Evolutionary conservation across 2,113 vertebrate genomes (phyloP).

Genomic region (Gymnocephalus cernua): DNA sequence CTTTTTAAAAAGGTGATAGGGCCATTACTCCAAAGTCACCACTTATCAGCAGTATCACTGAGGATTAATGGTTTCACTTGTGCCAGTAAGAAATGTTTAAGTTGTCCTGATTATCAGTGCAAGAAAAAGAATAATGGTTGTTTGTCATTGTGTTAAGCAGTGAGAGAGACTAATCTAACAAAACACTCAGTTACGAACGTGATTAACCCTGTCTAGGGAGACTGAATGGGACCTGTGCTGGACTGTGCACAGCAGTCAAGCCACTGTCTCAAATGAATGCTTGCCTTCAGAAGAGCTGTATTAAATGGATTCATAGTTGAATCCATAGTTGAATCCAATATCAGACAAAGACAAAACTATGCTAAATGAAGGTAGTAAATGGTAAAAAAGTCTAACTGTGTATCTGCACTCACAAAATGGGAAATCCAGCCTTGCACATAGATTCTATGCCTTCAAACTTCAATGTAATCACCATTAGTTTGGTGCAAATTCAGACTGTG

Average conservation of each 20-base stretch:
- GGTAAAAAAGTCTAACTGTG: background rate
- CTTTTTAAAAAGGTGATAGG: constrained; percentile 90
- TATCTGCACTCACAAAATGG: background rate
- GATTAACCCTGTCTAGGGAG: constrained; percentile 90
- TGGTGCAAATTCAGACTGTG: constrained; percentile 11
- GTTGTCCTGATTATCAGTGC: constrained; percentile 99
- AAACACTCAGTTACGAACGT: constrained; percentile 84
- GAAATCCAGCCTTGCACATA: background rate
- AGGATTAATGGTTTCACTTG: constrained; percentile 99
- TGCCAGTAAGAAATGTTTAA: constrained; percentile 98
- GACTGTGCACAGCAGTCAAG: constrained; percentile 44
- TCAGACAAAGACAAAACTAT: background rate
- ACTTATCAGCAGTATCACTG: constrained; percentile 96
- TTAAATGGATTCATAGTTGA: constrained; percentile 26
- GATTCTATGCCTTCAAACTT: background rate
- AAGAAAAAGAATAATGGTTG: constrained; percentile 99
- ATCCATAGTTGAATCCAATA: no score
- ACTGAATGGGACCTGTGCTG: constrained; percentile 40
- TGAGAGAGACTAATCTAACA: constrained; percentile 92
- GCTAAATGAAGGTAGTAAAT: background rate
- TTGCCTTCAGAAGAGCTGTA: constrained; percentile 26
- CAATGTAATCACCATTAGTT: constrained; percentile 16
- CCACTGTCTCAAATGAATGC: constrained; percentile 35
- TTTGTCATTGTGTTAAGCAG: constrained; percentile 97
- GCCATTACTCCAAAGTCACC: constrained; percentile 98